These are phyloP conservation scores for Lycia hirtaria DNA, from an alignment of 2,888 invertebrate species.

Conservation along the genomic window DNA sequence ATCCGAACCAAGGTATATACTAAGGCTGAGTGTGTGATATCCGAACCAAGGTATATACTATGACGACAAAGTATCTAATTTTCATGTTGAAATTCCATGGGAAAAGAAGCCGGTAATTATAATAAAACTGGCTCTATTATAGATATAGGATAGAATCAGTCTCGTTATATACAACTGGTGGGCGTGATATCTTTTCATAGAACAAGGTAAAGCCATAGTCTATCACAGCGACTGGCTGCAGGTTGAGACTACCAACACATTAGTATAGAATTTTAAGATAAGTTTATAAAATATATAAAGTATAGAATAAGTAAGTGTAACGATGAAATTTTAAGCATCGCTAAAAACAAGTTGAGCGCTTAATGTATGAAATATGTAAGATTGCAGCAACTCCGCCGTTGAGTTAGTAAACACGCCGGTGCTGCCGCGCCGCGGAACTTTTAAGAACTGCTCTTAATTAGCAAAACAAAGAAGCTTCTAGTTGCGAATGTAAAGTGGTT, in stretches of 20 bases:
- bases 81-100: too few relatives aligned
- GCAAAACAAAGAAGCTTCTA: slow-evolving; percentile 16
- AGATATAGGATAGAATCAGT: too few relatives aligned
- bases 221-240: too few relatives aligned
- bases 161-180: too few relatives aligned
- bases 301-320: not conserved
- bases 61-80: too few relatives aligned
- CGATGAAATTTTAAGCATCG: not conserved
- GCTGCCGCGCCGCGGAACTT: slow-evolving; percentile 3
- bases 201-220: too few relatives aligned
- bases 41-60: too few relatives aligned
- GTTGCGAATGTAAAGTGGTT: not conserved
- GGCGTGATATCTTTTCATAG: too few relatives aligned
- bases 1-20: too few relatives aligned
- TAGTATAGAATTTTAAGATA: not conserved
- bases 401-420: slow-evolving; percentile 9
- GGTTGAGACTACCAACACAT: not conserved
- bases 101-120: too few relatives aligned
- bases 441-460: slow-evolving; percentile 9
- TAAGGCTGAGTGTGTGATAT: too few relatives aligned
- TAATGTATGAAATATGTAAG: slow-evolving; percentile 21
- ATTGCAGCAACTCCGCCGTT: slow-evolving; percentile 3
- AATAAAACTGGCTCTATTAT: too few relatives aligned
- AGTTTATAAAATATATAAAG: not conserved
- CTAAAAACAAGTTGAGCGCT: slow-evolving; percentile 11